Conservation (phyloP, 2,888 invertebrate genomes). For the Mesorhabditis sp. region DNA sequence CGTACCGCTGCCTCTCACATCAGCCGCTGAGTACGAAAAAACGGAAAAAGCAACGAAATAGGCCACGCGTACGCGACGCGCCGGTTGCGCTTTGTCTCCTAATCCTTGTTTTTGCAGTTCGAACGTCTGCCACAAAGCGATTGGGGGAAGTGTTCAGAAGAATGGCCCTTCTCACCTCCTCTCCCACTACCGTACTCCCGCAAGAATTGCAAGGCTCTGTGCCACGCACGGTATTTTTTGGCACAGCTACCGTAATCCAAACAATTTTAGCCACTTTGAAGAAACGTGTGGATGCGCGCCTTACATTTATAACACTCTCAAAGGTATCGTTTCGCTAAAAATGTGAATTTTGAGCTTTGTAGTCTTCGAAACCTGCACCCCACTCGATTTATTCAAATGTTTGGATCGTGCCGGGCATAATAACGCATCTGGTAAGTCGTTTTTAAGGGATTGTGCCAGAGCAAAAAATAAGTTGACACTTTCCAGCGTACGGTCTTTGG, state of each 20-base stretch:
- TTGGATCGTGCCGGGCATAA: not conserved
- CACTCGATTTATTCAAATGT: constrained; percentile 13
- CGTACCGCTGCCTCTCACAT: too few species aligned
- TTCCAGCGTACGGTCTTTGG: not conserved
- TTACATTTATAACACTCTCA: constrained; percentile 28
- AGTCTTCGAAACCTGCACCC: not conserved
- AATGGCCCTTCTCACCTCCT: constrained; percentile 21
- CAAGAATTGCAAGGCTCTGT: constrained; percentile 26
- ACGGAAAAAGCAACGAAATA: too few species aligned
- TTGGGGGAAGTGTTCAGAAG: constrained; percentile 36
- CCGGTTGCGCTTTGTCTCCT: not conserved
- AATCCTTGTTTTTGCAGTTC: constrained; percentile 22
- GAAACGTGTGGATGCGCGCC: constrained; percentile 33
- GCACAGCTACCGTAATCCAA: not conserved
- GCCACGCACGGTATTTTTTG: constrained; percentile 29
- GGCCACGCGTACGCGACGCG: too few species aligned
- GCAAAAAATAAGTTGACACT: too few species aligned
- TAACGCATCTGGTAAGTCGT: not conserved
- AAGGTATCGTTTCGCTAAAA: not conserved
- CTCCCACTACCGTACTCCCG: constrained; percentile 24
- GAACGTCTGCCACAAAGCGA: constrained; percentile 20
- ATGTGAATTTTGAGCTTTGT: not conserved
- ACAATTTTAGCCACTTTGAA: constrained; percentile 7
- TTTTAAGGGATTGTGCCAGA: too few species aligned
- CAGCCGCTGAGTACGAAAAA: too few species aligned